Evolutionary conservation across 2,888 invertebrate species (phyloP).

Genomic region (Melitaea athalia): DNA sequence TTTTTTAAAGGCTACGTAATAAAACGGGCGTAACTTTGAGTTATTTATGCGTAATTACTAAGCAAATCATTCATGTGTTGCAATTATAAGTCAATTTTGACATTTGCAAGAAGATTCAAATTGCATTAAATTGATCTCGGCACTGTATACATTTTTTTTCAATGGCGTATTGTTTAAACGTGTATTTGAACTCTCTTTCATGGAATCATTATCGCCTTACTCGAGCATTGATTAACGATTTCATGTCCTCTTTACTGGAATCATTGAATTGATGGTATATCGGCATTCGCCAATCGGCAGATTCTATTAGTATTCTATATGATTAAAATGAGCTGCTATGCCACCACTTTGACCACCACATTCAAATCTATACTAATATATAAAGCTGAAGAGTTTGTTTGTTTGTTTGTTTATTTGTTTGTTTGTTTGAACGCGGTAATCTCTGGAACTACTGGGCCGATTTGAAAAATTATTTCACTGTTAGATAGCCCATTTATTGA

Average conservation of each 20-base stretch:
- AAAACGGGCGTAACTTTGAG: neutral
- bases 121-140: neutral
- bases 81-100: neutral
- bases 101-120: neutral
- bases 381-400: no score
- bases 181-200: conserved; percentile 61
- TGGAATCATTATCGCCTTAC: conserved; percentile 48
- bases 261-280: conserved; percentile 8
- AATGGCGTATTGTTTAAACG: conserved; percentile 63
- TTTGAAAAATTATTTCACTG: no score
- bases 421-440: no score
- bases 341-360: neutral
- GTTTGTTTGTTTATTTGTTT: no score
- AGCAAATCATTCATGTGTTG: neutral
- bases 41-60: neutral
- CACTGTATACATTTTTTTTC: conserved; percentile 51
- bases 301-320: neutral
- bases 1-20: neutral
- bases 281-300: neutral
- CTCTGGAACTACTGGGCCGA: no score
- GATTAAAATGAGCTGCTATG: neutral
- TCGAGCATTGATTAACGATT: conserved; percentile 43
- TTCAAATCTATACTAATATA: no score
- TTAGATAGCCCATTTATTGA: no score
- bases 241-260: conserved; percentile 37